These are phyloP conservation scores for Leucoma salicis DNA, from an alignment of 2,888 invertebrate species.

Conservation along the genomic window DNA sequence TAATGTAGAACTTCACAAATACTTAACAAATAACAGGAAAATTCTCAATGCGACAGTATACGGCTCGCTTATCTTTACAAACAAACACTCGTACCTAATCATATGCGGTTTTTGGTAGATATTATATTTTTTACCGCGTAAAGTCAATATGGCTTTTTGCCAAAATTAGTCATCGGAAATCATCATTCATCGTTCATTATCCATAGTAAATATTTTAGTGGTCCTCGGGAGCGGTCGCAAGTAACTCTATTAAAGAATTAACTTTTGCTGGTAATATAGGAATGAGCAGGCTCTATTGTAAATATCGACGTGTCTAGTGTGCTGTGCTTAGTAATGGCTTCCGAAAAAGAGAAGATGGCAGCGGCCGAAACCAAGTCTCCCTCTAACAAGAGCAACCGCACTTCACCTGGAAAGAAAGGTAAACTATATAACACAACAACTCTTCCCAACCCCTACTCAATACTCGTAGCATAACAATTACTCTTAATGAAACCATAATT, in stretches of 20 bases:
- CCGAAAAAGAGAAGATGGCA: constrained; percentile 78
- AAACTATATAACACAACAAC: too few species aligned
- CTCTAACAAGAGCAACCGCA: constrained; percentile 73
- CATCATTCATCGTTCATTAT: constrained; percentile 68
- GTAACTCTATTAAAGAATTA: constrained; percentile 28
- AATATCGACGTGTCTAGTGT: constrained; percentile 47
- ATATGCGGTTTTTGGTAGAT: constrained; percentile 43
- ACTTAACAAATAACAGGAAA: constrained; percentile 38
- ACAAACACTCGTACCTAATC: constrained; percentile 38
- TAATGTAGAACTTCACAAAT: constrained; percentile 40
- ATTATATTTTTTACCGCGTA: constrained; percentile 47
- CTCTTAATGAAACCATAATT: too few species aligned
- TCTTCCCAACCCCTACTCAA: too few species aligned
- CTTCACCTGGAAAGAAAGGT: constrained; percentile 80
- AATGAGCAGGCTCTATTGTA: constrained; percentile 61
- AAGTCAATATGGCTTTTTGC: constrained; percentile 68
- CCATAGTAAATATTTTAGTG: constrained; percentile 46
- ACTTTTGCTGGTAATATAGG: constrained; percentile 42
- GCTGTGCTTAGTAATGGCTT: constrained; percentile 61
- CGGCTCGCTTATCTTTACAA: constrained; percentile 33
- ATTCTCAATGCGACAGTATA: constrained; percentile 22
- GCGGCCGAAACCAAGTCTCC: constrained; percentile 72
- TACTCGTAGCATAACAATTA: too few species aligned
- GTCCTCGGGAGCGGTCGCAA: constrained; percentile 56
- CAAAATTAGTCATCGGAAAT: constrained; percentile 61